Evolutionary conservation across 2,888 invertebrate genomes (phyloP).

Genomic region (Cerceris rybyensis): DNA sequence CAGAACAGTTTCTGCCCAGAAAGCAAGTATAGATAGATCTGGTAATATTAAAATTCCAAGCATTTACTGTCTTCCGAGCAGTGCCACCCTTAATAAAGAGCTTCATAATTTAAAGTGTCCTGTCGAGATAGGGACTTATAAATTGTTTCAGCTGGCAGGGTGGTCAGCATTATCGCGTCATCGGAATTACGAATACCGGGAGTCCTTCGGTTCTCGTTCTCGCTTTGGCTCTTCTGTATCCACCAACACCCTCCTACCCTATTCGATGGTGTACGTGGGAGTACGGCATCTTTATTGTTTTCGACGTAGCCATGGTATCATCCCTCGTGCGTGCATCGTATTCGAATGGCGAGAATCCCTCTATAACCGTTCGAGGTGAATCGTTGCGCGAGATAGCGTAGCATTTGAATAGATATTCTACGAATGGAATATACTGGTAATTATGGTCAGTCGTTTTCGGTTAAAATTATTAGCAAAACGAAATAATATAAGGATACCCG

Average conservation of each 20-base stretch:
- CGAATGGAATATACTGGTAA: conserved; percentile 19
- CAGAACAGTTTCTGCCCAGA: no score
- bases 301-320: conserved; percentile 64
- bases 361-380: conserved; percentile 20
- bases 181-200: conserved; percentile 72
- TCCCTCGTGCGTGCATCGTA: conserved; percentile 66
- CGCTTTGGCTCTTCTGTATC: neutral
- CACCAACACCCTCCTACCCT: conserved; percentile 32
- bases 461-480: neutral
- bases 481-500: no score
- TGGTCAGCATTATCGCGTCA: conserved; percentile 76
- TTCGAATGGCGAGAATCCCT: conserved; percentile 59
- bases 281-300: conserved; percentile 71
- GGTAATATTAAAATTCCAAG: conserved; percentile 34
- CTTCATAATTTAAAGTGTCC: conserved; percentile 75
- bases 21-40: conserved; percentile 23
- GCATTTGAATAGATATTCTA: conserved; percentile 33
- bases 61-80: conserved; percentile 50
- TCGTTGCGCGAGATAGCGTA: conserved; percentile 29
- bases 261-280: conserved; percentile 27
- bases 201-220: conserved; percentile 13
- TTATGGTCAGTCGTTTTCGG: conserved; percentile 19
- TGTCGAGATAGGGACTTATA: conserved; percentile 74
- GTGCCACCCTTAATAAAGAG: conserved; percentile 69
- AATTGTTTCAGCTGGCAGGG: conserved; percentile 73